Conservation (phyloP, 2,797 vertebrate genomes). For the Semaprochilodus insignis region DNA sequence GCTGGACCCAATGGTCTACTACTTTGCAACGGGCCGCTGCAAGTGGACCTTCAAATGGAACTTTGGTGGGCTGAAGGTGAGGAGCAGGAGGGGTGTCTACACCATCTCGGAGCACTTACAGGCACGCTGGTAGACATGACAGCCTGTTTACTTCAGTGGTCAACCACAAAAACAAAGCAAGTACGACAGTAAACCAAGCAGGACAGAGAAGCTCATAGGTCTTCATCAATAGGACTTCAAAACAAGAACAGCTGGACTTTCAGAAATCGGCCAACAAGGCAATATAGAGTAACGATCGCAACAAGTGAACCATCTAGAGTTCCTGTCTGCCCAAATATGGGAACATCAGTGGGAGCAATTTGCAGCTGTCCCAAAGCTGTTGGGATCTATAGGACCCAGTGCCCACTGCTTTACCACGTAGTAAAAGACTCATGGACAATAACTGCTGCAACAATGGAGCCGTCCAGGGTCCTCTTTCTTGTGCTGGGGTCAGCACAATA, state of each 20-base stretch:
- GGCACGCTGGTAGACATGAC: not conserved
- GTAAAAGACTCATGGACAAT: no score
- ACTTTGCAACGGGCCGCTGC: slow-evolving; percentile 76
- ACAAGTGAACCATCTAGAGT: not conserved
- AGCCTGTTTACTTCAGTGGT: not conserved
- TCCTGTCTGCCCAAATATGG: not conserved
- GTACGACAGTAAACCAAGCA: not conserved
- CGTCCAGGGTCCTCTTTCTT: no score
- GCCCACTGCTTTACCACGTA: no score
- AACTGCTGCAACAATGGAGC: no score
- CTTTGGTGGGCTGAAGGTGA: slow-evolving; percentile 51
- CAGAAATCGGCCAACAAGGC: not conserved
- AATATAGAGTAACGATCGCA: not conserved
- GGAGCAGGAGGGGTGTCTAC: slow-evolving; percentile 67
- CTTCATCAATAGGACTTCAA: not conserved
- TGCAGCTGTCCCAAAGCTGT: not conserved
- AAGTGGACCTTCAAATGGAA: slow-evolving; percentile 67
- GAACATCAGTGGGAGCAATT: not conserved
- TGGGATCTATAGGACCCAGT: not conserved
- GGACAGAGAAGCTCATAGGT: not conserved
- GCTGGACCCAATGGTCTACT: slow-evolving; percentile 85
- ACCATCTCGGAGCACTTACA: slow-evolving; percentile 60
- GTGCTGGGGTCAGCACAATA: no score
- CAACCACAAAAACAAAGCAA: not conserved
- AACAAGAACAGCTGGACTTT: not conserved